These are phyloP conservation scores for Cossypha heuglini DNA, from an alignment of 2,797 vertebrate genomes.

Conservation along the genomic window DNA sequence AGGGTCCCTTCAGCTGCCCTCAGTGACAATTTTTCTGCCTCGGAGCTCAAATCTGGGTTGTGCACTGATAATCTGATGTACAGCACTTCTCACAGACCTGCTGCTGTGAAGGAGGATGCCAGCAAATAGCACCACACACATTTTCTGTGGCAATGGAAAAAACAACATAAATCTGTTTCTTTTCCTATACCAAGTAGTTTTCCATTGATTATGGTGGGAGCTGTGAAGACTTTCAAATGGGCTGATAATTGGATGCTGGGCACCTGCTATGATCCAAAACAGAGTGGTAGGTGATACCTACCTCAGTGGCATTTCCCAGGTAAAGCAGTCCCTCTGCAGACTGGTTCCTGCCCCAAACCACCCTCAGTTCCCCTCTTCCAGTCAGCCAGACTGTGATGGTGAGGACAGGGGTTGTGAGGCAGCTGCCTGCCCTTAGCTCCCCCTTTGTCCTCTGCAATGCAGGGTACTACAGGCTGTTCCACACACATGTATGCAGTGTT, in stretches of 20 bases:
- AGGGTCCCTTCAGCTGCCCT: background rate
- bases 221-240: background rate
- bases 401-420: background rate
- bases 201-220: background rate
- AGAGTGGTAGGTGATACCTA: background rate
- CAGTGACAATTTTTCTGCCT: background rate
- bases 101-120: background rate
- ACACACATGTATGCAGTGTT: fast-evolving
- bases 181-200: background rate
- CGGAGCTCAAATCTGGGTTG: background rate
- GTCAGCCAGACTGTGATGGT: fast-evolving
- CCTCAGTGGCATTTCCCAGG: background rate
- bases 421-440: background rate
- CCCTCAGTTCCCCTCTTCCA: background rate
- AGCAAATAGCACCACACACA: background rate
- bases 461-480: background rate
- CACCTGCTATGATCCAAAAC: background rate
- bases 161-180: fast-evolving
- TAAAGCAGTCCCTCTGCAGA: background rate
- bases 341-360: background rate
- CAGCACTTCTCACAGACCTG: background rate
- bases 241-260: background rate
- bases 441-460: fast-evolving
- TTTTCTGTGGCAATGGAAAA: background rate
- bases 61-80: background rate